Conservation (phyloP, 2,888 invertebrate species). For the Crepidodera aurea region DNA sequence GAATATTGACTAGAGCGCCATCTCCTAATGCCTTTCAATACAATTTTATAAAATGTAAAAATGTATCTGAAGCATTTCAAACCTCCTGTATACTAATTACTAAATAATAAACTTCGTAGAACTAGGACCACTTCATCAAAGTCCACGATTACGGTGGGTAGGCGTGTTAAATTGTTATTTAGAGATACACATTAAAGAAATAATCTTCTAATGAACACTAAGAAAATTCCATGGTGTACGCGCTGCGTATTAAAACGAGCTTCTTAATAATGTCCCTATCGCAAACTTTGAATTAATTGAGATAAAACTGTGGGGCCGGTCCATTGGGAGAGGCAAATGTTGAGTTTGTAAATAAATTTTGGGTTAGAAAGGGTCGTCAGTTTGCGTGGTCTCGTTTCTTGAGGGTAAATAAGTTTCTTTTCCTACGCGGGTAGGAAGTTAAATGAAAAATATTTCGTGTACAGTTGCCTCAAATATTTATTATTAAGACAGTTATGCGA, state of each 20-base stretch:
- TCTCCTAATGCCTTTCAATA: too few relatives aligned
- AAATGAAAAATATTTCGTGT: too few relatives aligned
- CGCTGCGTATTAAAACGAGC: conserved; percentile 2
- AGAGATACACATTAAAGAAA: conserved; percentile 24
- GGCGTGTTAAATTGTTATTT: conserved; percentile 25
- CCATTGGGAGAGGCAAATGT: background rate
- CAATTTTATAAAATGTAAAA: too few relatives aligned
- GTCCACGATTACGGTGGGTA: background rate
- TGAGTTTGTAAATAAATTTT: background rate
- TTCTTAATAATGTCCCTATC: background rate
- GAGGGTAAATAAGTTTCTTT: too few relatives aligned
- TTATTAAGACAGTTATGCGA: too few relatives aligned
- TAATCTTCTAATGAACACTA: conserved; percentile 27
- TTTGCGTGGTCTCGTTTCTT: too few relatives aligned
- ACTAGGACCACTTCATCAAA: conserved; percentile 5
- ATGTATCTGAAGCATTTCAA: too few relatives aligned
- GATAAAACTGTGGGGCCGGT: background rate
- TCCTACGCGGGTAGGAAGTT: too few relatives aligned
- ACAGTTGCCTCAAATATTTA: too few relatives aligned
- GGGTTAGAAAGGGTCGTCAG: background rate
- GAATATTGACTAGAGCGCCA: too few relatives aligned
- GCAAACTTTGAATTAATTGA: conserved; percentile 10
- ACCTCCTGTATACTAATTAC: too few relatives aligned
- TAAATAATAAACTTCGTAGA: background rate
- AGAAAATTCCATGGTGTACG: conserved; percentile 1